Evolutionary conservation across 2,797 vertebrate species (phyloP).

Genomic region (Falco concolor): DNA sequence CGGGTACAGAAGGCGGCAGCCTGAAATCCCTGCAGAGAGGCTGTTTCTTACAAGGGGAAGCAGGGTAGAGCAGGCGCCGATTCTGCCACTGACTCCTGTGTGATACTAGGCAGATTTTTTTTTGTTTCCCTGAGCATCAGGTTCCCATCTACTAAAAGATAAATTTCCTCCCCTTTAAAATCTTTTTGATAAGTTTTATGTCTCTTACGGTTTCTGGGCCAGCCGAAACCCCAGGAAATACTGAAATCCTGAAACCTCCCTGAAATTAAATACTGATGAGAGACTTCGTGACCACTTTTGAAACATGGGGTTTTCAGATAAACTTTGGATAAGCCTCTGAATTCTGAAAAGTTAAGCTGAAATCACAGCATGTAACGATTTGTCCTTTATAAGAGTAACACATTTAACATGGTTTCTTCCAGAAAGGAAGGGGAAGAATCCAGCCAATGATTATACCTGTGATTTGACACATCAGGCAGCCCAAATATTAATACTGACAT

Average conservation of each 20-base stretch:
- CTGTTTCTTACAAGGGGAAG: neutral
- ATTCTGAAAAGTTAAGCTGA: neutral
- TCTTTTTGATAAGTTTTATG: neutral
- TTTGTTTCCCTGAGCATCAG: neutral
- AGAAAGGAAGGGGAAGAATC: neutral
- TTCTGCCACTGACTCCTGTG: neutral
- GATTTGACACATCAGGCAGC: neutral
- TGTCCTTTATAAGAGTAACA: neutral
- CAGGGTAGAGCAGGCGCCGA: neutral
- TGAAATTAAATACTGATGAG: neutral
- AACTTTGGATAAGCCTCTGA: neutral
- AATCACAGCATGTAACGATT: neutral
- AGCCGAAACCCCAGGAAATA: neutral
- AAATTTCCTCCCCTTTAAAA: neutral
- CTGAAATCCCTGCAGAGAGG: neutral
- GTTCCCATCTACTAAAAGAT: neutral
- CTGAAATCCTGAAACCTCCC: neutral
- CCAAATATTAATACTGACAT: neutral
- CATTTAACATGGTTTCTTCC: neutral
- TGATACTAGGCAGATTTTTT: neutral
- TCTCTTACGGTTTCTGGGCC: neutral
- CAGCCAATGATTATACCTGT: neutral
- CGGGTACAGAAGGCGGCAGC: neutral
- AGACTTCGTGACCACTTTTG: neutral
- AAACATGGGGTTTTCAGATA: accelerated